Base-by-base conservation (phyloP, 2,888 invertebrate genomes). In the Calephelis perditalis region DNA sequence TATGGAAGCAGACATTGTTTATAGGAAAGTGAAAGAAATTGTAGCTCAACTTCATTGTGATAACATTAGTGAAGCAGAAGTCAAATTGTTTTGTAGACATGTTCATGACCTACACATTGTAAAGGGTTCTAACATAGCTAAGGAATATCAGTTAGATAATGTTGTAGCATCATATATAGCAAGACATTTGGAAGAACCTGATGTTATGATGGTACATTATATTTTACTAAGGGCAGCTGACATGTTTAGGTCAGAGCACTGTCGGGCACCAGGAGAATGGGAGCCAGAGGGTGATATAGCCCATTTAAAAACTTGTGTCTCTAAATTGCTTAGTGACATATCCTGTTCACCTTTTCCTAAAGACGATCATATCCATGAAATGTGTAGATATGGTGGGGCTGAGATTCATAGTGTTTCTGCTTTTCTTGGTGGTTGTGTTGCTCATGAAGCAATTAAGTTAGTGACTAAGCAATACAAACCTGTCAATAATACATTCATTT, bases 391-490 rank as follows among this genome's bases (percentile, higher is more conserved):
- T 84, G 99, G 99, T 10, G 98, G 97, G 9, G 94, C 96, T 9
- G 99, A 99, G 84, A 90, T 99, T 63, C 99, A 99, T 82, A 96
- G 97, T 43, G 94, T 99, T 10, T 97, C 99, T 10, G 96, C 99
- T 7, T 97, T 96, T 78, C 90, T 98, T 68, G 95, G 94, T 66
- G 99, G 99, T 5, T 96, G 97, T 78, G 96, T 96, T 37, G 98
- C 99, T 7, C 99, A 99, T 77, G 99, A 99, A 91, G 95, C 95
- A 5, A 97, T 99, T 67, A 99, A 99, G 91, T 91, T 99, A 62
- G 93, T 99, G 61, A 99, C 99, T 3, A 94, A 94, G 75, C 99
- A 99, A 89, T 99, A 98, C 84, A 96, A 97, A 75, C 99, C 99
- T 46, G 92, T 99, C 62, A 95, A 98, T 84, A 99, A 99, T 84